Conservation (phyloP, 2,113 vertebrate genomes). For the Cyanoramphus novaezelandiae region DNA sequence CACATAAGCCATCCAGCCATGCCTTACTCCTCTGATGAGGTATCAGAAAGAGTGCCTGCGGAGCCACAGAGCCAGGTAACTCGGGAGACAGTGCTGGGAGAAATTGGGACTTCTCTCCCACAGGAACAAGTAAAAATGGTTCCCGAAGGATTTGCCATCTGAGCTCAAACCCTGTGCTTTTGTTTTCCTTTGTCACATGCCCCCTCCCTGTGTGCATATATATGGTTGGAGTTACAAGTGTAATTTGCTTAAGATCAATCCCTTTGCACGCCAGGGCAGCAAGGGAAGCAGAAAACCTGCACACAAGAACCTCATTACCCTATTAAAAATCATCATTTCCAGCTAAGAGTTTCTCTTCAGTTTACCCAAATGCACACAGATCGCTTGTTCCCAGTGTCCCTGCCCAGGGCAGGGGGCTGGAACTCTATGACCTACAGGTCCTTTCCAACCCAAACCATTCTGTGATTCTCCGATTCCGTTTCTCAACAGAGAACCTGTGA, state of each 20-base stretch:
- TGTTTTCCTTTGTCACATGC: background rate
- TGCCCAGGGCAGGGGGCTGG: background rate
- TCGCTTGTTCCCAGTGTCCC: background rate
- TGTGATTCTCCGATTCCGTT: background rate
- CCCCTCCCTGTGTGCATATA: background rate
- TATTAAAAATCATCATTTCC: background rate
- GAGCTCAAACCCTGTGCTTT: background rate
- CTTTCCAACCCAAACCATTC: background rate
- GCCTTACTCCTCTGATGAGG: rapidly evolving
- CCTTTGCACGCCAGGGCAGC: background rate
- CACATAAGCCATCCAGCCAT: background rate
- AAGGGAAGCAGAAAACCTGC: background rate
- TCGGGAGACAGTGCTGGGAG: rapidly evolving
- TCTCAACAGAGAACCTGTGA: background rate
- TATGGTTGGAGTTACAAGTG: background rate
- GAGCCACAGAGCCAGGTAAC: background rate
- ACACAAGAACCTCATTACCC: background rate
- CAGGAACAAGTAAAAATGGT: background rate
- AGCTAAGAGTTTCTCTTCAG: background rate
- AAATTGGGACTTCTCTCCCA: background rate
- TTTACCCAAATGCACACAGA: background rate
- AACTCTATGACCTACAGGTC: background rate
- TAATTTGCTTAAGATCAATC: background rate
- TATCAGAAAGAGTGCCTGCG: rapidly evolving
- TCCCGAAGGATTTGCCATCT: background rate